phyloP scores from a whole-genome alignment of 2,797 vertebrate genomes.

The Somateria mollissima region DNA sequence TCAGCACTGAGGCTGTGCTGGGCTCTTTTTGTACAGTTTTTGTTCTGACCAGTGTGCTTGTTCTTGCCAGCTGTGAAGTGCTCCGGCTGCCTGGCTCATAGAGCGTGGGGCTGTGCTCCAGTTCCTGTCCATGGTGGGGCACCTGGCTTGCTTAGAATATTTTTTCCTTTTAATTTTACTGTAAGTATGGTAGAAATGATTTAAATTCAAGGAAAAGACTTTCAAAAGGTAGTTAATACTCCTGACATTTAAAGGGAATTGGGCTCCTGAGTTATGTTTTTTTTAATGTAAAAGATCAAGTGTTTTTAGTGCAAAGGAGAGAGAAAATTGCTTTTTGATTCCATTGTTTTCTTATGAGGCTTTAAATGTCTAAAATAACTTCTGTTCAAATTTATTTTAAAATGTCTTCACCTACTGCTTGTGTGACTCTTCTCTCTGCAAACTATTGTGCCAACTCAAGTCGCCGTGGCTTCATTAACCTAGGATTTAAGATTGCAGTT shows the following conservation, averaged over 20 bases:
- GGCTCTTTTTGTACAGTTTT: neutral
- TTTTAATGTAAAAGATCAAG: neutral
- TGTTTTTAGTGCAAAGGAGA: neutral
- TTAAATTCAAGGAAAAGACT: neutral
- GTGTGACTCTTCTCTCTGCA: neutral
- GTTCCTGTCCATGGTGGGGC: rapidly evolving
- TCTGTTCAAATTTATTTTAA: neutral
- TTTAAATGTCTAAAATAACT: neutral
- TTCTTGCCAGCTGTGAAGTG: neutral
- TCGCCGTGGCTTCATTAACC: neutral
- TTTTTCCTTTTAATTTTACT: neutral
- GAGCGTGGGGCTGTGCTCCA: rapidly evolving
- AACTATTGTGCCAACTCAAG: neutral
- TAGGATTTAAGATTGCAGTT: neutral
- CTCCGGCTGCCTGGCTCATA: rapidly evolving
- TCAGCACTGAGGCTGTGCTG: rapidly evolving
- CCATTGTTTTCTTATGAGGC: neutral
- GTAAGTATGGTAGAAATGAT: rapidly evolving
- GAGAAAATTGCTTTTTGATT: neutral
- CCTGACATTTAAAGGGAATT: neutral
- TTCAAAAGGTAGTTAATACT: neutral
- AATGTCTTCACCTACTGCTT: neutral
- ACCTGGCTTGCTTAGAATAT: neutral
- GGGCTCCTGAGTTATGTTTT: neutral
- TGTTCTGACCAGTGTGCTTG: neutral